A percentile compares a stretch with the other conserved stretches of the same genome.
phyloP scores from a whole-genome alignment of 2,113 vertebrate genomes.

The Cairina moschata region DNA sequence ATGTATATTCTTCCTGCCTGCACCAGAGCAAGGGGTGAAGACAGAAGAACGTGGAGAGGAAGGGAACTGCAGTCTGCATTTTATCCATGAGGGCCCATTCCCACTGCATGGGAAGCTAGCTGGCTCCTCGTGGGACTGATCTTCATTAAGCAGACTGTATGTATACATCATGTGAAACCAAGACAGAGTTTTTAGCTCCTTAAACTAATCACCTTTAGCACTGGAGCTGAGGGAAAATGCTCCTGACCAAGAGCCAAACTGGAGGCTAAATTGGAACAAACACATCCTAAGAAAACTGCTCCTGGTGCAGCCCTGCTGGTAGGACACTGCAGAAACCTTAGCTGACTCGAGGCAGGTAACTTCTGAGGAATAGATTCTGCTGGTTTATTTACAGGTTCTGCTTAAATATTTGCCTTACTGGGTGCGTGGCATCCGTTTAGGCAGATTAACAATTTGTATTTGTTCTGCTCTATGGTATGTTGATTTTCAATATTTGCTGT shows the following conservation, averaged over 20 bases:
- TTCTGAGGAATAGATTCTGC: not conserved
- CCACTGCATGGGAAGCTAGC: not conserved
- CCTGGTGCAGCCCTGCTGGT: not conserved
- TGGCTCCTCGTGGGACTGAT: fast-evolving
- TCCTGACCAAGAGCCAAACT: not conserved
- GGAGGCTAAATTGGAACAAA: not conserved
- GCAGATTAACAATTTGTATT: not conserved
- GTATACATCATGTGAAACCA: not conserved
- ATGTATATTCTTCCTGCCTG: not conserved
- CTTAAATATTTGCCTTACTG: not conserved
- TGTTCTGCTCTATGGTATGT: not conserved
- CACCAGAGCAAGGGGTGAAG: not conserved
- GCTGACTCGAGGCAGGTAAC: not conserved
- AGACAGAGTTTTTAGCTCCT: not conserved
- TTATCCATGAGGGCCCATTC: not conserved
- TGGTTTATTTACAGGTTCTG: not conserved
- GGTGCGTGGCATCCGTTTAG: not conserved
- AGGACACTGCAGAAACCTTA: not conserved
- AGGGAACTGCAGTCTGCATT: not conserved
- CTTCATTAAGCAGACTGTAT: fast-evolving
- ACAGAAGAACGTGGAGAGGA: not conserved
- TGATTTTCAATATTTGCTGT: not conserved
- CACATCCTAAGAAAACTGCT: not conserved
- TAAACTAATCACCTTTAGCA: not conserved
- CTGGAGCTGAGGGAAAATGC: not conserved